Evolutionary conservation across 2,888 invertebrate species (phyloP).

Genomic region (Chaetogeoica ovagalla): DNA sequence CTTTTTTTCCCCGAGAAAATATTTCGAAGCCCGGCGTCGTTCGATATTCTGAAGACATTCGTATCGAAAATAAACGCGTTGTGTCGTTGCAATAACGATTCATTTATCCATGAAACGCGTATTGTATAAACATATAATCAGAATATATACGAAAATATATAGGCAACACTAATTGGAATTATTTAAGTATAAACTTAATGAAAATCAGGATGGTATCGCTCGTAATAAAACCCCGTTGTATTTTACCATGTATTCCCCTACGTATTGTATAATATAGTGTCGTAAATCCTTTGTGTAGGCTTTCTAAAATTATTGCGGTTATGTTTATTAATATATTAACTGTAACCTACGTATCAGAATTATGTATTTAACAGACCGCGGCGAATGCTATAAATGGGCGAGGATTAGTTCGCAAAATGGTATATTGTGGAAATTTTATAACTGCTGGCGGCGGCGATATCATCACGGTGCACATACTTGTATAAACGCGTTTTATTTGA

Average conservation of each 20-base stretch:
- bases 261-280: neutral
- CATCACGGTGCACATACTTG: too few species aligned
- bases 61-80: too few species aligned
- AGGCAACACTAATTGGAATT: neutral
- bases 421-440: too few species aligned
- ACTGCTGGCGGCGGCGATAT: too few species aligned
- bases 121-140: too few species aligned
- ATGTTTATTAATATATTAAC: neutral
- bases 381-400: neutral
- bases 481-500: too few species aligned
- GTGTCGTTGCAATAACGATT: too few species aligned
- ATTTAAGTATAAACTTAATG: conserved; percentile 1
- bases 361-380: neutral
- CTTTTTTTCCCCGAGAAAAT: too few species aligned
- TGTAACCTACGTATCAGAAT: neutral
- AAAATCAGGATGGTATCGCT: conserved; percentile 11
- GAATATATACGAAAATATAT: too few species aligned
- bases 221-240: neutral
- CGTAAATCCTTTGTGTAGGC: conserved; percentile 16
- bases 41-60: too few species aligned
- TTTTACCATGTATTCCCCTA: neutral
- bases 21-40: too few species aligned
- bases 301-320: conserved; percentile 14
- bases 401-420: neutral
- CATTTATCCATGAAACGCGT: too few species aligned